Evolutionary conservation across 2,888 invertebrate genomes (phyloP), one percentile per base, ranked within the genome.

Genomic region (Parnassius glacialis): DNA sequence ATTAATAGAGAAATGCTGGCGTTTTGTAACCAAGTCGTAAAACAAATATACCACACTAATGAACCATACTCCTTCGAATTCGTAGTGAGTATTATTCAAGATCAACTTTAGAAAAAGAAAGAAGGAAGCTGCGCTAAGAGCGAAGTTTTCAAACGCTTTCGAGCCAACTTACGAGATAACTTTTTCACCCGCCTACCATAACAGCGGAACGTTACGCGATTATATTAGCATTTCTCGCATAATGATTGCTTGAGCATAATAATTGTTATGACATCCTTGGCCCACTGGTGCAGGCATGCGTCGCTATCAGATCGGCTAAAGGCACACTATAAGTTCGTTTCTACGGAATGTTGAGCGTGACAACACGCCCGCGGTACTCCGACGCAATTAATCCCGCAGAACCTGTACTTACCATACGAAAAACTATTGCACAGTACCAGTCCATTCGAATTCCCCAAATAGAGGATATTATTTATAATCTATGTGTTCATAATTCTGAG

Each of bases 171-270:
- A 12, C n/a, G 13, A 16, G 9, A 10, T 45, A 45, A 45, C 11
- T 52, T 11, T 47, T 47, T 13, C 55, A 45, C n/a, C 58, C 62
- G 51, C 59, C 52, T 25, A 55, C 52, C 20, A 44, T 12, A 25
- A 7, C 58, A 41, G 11, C 43, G 62, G 45, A 53, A 53, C 57
- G 57, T 58, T 54, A 62, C 52, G 55, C 48, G 9, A 47, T 51
- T 45, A n/a, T 57, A 64, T 64, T 65, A 65, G 64, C 65, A 65
- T 65, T 64, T 64, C 61, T 54, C 57, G 59, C 59, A 54, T 65
- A 65, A 59, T 58, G 20, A 61, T 61, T 51, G 57, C 50, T 61
- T 42, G 56, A 51, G 50, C 56, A 57, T 59, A 65, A 64, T 61
- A 43, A 64, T 61, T 52, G 61, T 59, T 64, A 63, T 59, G 59